Evolutionary conservation across 2,113 vertebrate genomes (phyloP).

Genomic region (Himantopus leucocephalus): DNA sequence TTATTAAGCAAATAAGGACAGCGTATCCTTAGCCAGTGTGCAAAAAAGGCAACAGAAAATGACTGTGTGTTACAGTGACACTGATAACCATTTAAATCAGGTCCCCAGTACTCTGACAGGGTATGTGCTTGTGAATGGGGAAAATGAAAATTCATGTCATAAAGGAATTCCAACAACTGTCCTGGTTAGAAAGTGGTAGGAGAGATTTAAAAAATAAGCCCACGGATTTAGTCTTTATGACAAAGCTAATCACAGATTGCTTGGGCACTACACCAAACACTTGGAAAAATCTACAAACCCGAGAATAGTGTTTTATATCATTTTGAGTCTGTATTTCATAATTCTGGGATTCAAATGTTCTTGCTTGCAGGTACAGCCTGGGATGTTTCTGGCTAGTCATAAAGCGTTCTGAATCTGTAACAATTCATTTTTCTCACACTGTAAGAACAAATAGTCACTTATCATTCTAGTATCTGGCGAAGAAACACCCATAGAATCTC

Average conservation of each 20-base stretch:
- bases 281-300: neutral
- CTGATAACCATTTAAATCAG: constrained; percentile 30
- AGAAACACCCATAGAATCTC: neutral
- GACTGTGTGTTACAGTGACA: neutral
- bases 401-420: neutral
- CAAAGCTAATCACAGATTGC: constrained; percentile 35
- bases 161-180: constrained; percentile 5
- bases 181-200: neutral
- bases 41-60: constrained; percentile 21
- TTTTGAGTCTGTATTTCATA: neutral
- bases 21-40: neutral
- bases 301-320: neutral
- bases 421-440: neutral
- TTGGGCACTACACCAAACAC: constrained; percentile 9
- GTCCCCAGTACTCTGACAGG: neutral
- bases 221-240: neutral
- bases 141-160: constrained; percentile 20
- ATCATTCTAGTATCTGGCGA: neutral
- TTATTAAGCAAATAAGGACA: constrained; percentile 57
- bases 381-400: neutral
- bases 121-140: neutral
- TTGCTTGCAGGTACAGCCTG: neutral
- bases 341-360: neutral
- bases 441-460: neutral
- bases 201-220: constrained; percentile 16